Base-by-base conservation (phyloP, 2,888 invertebrate genomes). In the Drosophila siamana region DNA sequence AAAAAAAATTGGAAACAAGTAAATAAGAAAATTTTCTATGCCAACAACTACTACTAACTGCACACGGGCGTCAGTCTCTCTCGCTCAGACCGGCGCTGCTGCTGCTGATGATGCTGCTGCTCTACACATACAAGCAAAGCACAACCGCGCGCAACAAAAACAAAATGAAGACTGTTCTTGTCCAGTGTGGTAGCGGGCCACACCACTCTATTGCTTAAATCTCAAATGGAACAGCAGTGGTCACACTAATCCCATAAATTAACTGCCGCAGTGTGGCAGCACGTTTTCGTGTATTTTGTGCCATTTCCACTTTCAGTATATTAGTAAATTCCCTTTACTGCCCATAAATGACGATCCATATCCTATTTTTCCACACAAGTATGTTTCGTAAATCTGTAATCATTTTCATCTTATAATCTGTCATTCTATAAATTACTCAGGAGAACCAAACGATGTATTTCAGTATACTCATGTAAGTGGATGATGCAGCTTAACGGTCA, bases 1-100 rank as follows among this genome's bases (percentile, higher is more conserved):
- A 71, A 66, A 81, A 82, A 80, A 75, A 64, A 48, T 54, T 38
- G 41, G 36, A 65, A 66, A 48, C 67, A 69, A 82, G 73, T 80
- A 80, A 78, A 80, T 75, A 73, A 75, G 73, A 78, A 65, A 80
- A 76, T 74, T 62, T 65, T 73, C 54, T 59, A 67, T 68, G 77
- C 68, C 70, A 77, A 74, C 50, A 70, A 77, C 56, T 33, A 33
- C 33, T 33, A 33, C 33, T 61, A 75, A 69, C 66, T 73, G 59
- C 74, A 70, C 75, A 73, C 75, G 69, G 62, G 62, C 57, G 64
- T 74, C 69, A 65, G 73, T 65, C 48, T 62, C 65, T 69, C 43
- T 74, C 72, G 57, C 50, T 74, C 69, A 69, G 69, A 71, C 74
- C 63, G 71, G 70, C 74, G 72, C 41, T 56, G 51, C 36, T 66